Evolutionary conservation across 2,113 vertebrate genomes (phyloP).

Genomic region (Ivindomyrus marchei): DNA sequence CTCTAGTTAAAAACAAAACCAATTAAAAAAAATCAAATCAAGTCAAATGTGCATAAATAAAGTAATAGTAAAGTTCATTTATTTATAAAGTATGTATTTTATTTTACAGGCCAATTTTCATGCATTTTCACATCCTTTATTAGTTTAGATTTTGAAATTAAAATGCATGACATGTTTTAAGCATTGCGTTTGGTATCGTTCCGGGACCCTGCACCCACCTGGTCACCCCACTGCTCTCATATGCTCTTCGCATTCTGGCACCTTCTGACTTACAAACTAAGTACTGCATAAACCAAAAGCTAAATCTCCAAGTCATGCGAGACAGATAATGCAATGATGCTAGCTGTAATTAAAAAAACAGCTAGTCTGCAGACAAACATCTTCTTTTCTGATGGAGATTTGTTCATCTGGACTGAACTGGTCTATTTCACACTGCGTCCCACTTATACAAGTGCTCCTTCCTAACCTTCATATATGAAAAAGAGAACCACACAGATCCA

Average conservation of each 20-base stretch:
- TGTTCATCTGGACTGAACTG: neutral
- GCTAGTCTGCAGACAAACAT: neutral
- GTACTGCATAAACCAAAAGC: neutral
- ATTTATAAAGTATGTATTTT: neutral
- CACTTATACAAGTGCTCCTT: neutral
- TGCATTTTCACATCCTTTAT: neutral
- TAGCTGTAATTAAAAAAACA: neutral
- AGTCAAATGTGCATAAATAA: neutral
- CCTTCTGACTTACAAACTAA: neutral
- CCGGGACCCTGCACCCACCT: neutral
- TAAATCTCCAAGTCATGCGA: neutral
- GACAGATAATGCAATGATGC: neutral
- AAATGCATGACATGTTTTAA: neutral
- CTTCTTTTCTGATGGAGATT: neutral
- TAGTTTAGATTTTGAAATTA: neutral
- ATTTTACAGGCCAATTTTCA: neutral
- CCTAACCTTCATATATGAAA: neutral
- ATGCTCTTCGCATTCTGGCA: neutral
- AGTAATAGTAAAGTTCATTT: no score
- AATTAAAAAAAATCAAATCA: neutral
- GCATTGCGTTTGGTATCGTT: neutral
- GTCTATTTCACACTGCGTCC: neutral
- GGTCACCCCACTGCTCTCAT: neutral
- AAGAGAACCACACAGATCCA: neutral
- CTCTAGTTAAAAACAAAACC: neutral